These are phyloP conservation scores for Pollenia angustigena DNA, from an alignment of 2,888 invertebrate species.

Conservation along the genomic window DNA sequence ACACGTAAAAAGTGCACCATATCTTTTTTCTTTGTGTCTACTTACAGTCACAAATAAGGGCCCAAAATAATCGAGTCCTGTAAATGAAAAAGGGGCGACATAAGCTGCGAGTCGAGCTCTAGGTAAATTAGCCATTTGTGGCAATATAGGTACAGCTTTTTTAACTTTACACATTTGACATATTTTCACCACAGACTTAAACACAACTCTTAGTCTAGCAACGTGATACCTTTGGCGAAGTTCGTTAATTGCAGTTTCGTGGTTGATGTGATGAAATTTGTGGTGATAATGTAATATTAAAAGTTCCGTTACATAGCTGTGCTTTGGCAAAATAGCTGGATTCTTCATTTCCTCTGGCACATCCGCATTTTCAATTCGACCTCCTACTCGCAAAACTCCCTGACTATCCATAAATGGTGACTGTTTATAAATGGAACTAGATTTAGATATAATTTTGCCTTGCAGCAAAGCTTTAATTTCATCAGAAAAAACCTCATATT, in stretches of 20 bases:
- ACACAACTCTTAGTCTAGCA: constrained; percentile 46
- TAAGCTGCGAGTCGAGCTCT: constrained; percentile 27
- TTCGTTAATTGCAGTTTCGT: constrained; percentile 67
- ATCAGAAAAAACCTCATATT: background rate
- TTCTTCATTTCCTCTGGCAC: constrained; percentile 43
- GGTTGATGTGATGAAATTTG: constrained; percentile 38
- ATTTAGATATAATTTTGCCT: constrained; percentile 22
- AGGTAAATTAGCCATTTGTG: constrained; percentile 61
- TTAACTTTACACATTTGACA: constrained; percentile 67
- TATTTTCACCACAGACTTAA: constrained; percentile 44
- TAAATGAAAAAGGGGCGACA: constrained; percentile 35
- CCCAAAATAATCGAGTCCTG: constrained; percentile 37
- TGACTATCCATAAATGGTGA: constrained; percentile 35
- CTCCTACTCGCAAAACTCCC: constrained; percentile 27
- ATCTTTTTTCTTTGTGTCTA: constrained; percentile 44
- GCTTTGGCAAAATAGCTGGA: constrained; percentile 45
- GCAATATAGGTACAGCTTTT: constrained; percentile 43
- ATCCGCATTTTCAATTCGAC: constrained; percentile 34
- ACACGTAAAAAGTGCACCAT: constrained; percentile 41
- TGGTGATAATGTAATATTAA: constrained; percentile 33
- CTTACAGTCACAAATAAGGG: constrained; percentile 35
- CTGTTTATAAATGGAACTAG: constrained; percentile 44
- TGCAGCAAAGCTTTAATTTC: constrained; percentile 40
- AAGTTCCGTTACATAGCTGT: constrained; percentile 20
- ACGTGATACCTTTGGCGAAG: constrained; percentile 62